phyloP scores from a whole-genome alignment of 2,888 invertebrate genomes.

The Mesorhabditis belari region DNA sequence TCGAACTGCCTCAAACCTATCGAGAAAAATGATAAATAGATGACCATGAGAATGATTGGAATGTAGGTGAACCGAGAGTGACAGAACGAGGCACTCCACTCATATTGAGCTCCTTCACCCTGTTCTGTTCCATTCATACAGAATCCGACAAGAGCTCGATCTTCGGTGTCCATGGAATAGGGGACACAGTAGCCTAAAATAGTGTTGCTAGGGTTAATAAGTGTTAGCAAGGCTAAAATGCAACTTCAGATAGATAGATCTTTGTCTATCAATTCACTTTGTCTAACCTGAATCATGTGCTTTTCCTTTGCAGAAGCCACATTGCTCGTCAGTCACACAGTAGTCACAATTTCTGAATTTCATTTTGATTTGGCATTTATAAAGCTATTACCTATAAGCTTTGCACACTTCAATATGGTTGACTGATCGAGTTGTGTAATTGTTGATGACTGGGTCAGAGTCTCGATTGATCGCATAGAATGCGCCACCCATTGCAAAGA shows the following conservation, averaged over 20 bases:
- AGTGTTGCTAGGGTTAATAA: background rate
- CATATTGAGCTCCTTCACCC: background rate
- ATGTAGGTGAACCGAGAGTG: conserved; percentile 52
- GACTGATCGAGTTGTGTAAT: background rate
- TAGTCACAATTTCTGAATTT: conserved; percentile 52
- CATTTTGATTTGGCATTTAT: background rate
- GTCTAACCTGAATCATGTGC: background rate
- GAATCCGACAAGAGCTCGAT: conserved; percentile 6
- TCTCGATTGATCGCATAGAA: conserved; percentile 15
- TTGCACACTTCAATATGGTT: background rate
- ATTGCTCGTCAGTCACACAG: conserved; percentile 55
- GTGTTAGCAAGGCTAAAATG: background rate
- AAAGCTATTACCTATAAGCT: background rate
- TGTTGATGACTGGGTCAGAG: background rate
- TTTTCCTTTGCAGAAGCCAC: conserved; percentile 53
- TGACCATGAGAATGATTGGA: conserved; percentile 38
- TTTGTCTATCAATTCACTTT: no score
- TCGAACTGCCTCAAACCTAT: conserved; percentile 6
- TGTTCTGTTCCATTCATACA: conserved; percentile 8
- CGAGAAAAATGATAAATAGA: conserved; percentile 26
- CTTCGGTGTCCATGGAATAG: background rate
- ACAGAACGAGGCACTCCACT: conserved; percentile 30
- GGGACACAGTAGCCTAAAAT: conserved; percentile 13
- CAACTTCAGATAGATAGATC: background rate
- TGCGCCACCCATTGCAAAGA: conserved; percentile 23